Conservation (phyloP, 2,113 vertebrate species). For the Epinephelus cyanopodus region DNA sequence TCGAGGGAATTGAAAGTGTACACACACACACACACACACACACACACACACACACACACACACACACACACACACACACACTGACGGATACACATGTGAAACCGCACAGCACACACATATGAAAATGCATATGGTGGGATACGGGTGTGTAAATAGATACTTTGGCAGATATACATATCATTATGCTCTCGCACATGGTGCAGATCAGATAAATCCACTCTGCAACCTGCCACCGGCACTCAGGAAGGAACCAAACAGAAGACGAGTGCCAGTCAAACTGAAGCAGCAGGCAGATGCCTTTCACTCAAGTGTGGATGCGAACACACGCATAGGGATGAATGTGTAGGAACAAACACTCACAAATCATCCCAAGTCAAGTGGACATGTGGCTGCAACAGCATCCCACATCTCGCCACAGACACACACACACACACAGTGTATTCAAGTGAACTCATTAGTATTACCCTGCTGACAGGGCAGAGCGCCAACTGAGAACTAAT, state of each 20-base stretch:
- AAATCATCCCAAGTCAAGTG: constrained; percentile 55
- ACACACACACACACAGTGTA: not conserved
- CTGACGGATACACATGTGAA: not conserved
- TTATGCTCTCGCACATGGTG: constrained; percentile 52
- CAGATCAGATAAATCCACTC: constrained; percentile 63
- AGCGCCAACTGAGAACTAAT: constrained; percentile 47
- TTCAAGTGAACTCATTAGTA: constrained; percentile 48
- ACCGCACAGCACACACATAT: constrained; percentile 4
- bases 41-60: constrained; percentile 6
- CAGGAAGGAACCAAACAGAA: constrained; percentile 54
- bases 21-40: not conserved
- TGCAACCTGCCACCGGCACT: constrained; percentile 53
- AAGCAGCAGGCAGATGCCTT: constrained; percentile 49
- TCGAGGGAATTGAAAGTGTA: constrained; percentile 41
- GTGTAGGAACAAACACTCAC: constrained; percentile 53
- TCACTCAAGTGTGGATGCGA: constrained; percentile 37
- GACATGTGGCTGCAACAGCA: constrained; percentile 27
- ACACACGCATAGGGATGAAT: constrained; percentile 29
- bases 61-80: constrained; percentile 5
- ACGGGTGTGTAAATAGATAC: constrained; percentile 48
- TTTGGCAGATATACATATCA: constrained; percentile 46
- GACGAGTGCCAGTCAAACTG: constrained; percentile 36
- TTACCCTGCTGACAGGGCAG: constrained; percentile 40
- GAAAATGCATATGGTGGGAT: constrained; percentile 30
- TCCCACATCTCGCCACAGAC: not conserved